Conservation (phyloP, 2,888 invertebrate species). For the Pimpla rufipes region DNA sequence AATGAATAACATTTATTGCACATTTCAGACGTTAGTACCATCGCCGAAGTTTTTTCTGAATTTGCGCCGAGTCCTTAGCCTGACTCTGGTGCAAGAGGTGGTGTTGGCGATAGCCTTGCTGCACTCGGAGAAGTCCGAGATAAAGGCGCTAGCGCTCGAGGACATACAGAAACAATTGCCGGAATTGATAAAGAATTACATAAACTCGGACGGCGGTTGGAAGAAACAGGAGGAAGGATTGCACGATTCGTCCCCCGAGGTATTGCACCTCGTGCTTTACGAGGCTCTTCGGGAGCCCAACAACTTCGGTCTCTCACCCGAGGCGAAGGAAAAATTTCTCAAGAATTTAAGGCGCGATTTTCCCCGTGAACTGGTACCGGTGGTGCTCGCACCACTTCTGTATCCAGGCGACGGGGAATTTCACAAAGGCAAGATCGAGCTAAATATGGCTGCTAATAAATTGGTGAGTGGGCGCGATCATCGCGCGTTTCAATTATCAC, state of each 20-base stretch:
- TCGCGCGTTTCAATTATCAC: background rate
- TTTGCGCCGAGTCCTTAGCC: conserved; percentile 94
- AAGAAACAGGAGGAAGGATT: conserved; percentile 93
- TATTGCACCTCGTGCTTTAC: conserved; percentile 92
- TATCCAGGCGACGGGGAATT: conserved; percentile 92
- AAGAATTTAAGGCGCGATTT: conserved; percentile 94
- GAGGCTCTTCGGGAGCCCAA: conserved; percentile 87
- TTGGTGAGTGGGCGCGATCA: conserved; percentile 75
- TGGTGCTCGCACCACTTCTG: conserved; percentile 94
- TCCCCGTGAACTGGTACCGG: conserved; percentile 94
- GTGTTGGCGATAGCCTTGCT: conserved; percentile 94
- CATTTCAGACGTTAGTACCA: conserved; percentile 91
- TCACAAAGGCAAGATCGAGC: conserved; percentile 82
- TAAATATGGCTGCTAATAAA: conserved; percentile 83
- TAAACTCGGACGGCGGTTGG: conserved; percentile 90
- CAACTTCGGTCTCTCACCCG: conserved; percentile 89
- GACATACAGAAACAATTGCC: conserved; percentile 94
- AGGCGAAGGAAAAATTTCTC: conserved; percentile 93
- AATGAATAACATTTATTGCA: conserved; percentile 34
- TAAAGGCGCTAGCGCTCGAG: conserved; percentile 90
- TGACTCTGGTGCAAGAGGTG: conserved; percentile 96
- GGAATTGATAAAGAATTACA: conserved; percentile 94
- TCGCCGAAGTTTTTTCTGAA: conserved; percentile 93
- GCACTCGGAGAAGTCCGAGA: conserved; percentile 92
- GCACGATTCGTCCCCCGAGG: conserved; percentile 96